phyloP scores from a whole-genome alignment of 2,888 invertebrate species.

The Melangyna quadrimaculata region DNA sequence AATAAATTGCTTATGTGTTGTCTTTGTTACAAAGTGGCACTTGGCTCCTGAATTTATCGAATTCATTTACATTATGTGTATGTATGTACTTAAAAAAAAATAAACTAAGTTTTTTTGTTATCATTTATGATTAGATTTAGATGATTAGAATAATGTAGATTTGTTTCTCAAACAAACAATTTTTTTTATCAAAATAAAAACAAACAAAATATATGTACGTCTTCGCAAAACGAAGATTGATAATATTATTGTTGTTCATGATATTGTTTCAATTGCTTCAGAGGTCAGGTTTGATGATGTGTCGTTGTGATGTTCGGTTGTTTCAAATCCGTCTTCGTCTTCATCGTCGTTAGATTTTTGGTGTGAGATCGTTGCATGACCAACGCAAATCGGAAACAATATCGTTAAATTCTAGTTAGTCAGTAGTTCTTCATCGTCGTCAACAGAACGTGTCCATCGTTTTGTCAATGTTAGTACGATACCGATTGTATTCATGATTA shows the following conservation, averaged over 20 bases:
- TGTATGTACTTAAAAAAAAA: no score
- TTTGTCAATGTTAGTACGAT: slow-evolving; percentile 77
- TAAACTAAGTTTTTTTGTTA: slow-evolving; percentile 6
- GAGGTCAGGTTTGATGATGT: slow-evolving; percentile 44
- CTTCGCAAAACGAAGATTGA: slow-evolving; percentile 47
- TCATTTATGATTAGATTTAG: slow-evolving; percentile 45
- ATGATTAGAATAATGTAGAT: slow-evolving; percentile 51
- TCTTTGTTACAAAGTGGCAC: slow-evolving; percentile 64
- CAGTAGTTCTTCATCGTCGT: slow-evolving; percentile 77
- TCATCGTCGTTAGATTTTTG: slow-evolving; percentile 38
- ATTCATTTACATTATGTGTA: not conserved
- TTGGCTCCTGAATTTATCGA: slow-evolving; percentile 31
- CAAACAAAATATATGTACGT: not conserved
- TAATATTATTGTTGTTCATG: slow-evolving; percentile 30
- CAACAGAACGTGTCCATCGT: slow-evolving; percentile 75
- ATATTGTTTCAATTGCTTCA: slow-evolving; percentile 51
- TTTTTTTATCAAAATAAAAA: not conserved
- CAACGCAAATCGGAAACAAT: slow-evolving; percentile 58
- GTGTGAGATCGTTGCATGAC: slow-evolving; percentile 60
- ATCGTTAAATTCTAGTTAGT: slow-evolving; percentile 73
- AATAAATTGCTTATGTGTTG: slow-evolving; percentile 52
- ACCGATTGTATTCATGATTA: slow-evolving; percentile 76
- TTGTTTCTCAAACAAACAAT: not conserved
- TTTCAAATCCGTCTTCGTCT: slow-evolving; percentile 15
- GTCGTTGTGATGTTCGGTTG: slow-evolving; percentile 38